Evolutionary conservation across 1,140 invertebrate genomes (phyloP).

Genomic region (Manduca sexta): DNA sequence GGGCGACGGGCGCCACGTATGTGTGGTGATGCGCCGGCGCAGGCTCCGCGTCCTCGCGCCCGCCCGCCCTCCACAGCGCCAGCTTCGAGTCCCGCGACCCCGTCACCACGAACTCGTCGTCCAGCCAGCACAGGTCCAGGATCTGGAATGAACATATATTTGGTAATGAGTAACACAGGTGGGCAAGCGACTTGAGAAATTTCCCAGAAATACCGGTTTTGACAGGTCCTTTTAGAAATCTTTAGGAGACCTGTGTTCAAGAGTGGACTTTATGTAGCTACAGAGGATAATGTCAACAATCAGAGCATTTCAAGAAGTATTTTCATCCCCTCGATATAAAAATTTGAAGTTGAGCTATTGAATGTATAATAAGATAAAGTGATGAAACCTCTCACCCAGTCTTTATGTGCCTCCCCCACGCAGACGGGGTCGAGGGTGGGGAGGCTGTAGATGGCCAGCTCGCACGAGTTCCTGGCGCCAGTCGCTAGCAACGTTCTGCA

Average conservation of each 20-base stretch:
- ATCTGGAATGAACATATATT: constrained; percentile 60
- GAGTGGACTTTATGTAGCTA: too few species aligned
- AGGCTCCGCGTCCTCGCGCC: constrained; percentile 40
- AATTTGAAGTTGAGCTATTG: too few species aligned
- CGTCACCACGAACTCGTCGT: constrained; percentile 95
- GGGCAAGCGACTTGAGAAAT: too few species aligned
- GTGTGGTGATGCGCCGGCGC: constrained; percentile 67
- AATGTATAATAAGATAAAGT: too few species aligned
- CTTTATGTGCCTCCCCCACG: constrained; percentile 95
- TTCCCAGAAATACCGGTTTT: too few species aligned
- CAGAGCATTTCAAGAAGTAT: too few species aligned
- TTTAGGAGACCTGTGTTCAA: too few species aligned
- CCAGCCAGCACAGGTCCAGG: constrained; percentile 96
- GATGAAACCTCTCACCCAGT: constrained; percentile 82
- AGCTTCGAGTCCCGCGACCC: constrained; percentile 93
- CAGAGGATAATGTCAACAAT: too few species aligned
- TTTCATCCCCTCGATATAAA: too few species aligned
- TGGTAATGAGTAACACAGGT: too few species aligned
- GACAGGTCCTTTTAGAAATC: too few species aligned
- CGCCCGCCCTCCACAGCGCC: constrained; percentile 82
- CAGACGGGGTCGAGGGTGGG: constrained; percentile 95
- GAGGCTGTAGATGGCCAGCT: constrained; percentile 93
- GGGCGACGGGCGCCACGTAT: constrained; percentile 79
- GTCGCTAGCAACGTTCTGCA: constrained; percentile 84
- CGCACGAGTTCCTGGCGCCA: constrained; percentile 92